These are phyloP conservation scores for Nymphalis polychloros DNA, from an alignment of 2,888 invertebrate species.

Conservation along the genomic window DNA sequence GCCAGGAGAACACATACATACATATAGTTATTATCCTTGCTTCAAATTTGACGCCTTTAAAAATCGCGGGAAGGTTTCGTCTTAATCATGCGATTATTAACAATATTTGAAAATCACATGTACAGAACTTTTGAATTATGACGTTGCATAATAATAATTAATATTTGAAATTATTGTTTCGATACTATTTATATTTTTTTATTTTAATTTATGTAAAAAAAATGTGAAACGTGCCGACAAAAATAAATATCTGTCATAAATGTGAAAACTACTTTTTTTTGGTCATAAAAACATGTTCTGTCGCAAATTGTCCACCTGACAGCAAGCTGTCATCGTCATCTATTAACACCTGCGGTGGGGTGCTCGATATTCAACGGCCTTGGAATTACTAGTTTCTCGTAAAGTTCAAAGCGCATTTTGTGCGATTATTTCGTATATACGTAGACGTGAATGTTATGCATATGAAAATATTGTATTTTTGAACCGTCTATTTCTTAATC, in stretches of 20 bases:
- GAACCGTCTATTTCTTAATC: no score
- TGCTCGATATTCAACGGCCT: constrained; percentile 38
- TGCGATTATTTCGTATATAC: constrained; percentile 1
- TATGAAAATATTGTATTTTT: no score
- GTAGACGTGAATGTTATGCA: not conserved
- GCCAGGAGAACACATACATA: no score
- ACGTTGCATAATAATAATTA: no score
- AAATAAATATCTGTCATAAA: constrained; percentile 25
- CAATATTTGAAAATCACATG: no score
- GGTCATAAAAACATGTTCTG: constrained; percentile 40
- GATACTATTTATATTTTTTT: no score
- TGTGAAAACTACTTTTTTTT: constrained; percentile 23
- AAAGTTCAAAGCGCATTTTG: constrained; percentile 34
- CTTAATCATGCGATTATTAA: no score
- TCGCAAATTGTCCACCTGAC: constrained; percentile 45
- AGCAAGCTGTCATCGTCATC: constrained; percentile 44
- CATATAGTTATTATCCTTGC: no score
- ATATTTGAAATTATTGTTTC: no score
- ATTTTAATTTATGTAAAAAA: not conserved
- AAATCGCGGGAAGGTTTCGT: no score
- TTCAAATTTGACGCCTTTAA: no score
- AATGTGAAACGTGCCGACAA: constrained; percentile 25
- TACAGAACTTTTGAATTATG: no score
- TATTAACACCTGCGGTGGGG: constrained; percentile 44
- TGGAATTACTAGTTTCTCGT: constrained; percentile 34